Conservation (phyloP, 2,113 vertebrate species). For the Myiopsitta monachus region DNA sequence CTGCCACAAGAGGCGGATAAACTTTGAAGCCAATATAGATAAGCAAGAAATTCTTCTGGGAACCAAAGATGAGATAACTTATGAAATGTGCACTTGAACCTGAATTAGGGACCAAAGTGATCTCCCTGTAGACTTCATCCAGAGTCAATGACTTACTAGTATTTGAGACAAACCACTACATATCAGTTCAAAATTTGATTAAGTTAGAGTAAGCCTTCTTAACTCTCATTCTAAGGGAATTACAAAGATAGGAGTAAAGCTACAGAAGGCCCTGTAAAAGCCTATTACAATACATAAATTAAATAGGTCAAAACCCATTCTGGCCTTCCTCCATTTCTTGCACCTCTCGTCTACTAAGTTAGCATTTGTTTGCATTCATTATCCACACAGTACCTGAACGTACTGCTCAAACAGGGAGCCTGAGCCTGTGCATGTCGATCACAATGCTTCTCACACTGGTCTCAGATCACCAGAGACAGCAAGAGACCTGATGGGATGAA, state of each 20-base stretch:
- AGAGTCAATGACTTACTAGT: not conserved
- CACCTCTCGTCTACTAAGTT: not conserved
- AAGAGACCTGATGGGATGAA: not conserved
- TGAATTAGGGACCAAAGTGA: not conserved
- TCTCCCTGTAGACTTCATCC: not conserved
- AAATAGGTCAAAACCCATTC: not conserved
- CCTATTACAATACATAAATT: not conserved
- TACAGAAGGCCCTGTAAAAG: not conserved
- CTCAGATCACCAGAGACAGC: not conserved
- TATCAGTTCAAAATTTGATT: not conserved
- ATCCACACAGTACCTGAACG: rapidly evolving
- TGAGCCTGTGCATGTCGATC: rapidly evolving
- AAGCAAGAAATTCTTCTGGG: not conserved
- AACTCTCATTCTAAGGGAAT: not conserved
- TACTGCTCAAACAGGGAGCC: rapidly evolving
- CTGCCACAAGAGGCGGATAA: not conserved
- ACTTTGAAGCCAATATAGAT: not conserved
- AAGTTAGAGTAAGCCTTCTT: not conserved
- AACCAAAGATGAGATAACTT: not conserved
- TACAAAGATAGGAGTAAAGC: not conserved
- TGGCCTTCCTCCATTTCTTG: not conserved
- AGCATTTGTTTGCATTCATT: not conserved
- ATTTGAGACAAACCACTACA: not conserved
- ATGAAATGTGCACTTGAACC: not conserved
- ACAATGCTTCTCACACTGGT: not conserved